phyloP scores from a whole-genome alignment of 2,888 invertebrate genomes.

The Druceiella hillmani region DNA sequence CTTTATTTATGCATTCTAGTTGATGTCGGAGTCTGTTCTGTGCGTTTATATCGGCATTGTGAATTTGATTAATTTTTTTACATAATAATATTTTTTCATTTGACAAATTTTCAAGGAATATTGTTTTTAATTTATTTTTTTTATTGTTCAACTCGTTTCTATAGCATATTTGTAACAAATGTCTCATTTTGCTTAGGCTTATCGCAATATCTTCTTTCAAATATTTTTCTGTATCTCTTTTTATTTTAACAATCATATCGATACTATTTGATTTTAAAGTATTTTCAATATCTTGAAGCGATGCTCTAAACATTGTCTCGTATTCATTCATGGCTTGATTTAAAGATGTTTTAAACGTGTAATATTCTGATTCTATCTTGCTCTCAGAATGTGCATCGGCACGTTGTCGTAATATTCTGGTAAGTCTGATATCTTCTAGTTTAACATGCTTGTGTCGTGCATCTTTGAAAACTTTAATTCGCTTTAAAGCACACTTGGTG shows the following conservation, averaged over 20 bases:
- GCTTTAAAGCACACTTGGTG: too few species aligned
- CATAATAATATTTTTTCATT: not conserved
- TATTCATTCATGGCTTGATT: too few species aligned
- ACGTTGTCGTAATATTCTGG: not conserved
- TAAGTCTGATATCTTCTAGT: not conserved
- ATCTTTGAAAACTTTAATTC: too few species aligned
- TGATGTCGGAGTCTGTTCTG: not conserved
- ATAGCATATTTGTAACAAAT: not conserved
- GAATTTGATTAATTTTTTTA: not conserved
- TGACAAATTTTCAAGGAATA: not conserved
- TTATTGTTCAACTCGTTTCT: not conserved
- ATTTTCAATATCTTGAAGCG: too few species aligned
- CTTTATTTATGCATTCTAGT: conserved; percentile 18
- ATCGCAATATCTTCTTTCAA: not conserved
- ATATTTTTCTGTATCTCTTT: not conserved
- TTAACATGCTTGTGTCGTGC: not conserved
- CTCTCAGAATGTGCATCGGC: not conserved
- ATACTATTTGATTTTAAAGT: too few species aligned
- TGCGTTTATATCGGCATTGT: not conserved
- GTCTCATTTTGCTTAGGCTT: not conserved
- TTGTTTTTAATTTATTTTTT: conserved; percentile 1
- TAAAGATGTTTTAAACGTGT: too few species aligned
- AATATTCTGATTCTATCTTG: not conserved
- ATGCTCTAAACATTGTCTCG: too few species aligned
- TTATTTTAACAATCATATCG: too few species aligned